These are phyloP conservation scores for Euplexia lucipara DNA, from an alignment of 2,888 invertebrate genomes.

Conservation along the genomic window DNA sequence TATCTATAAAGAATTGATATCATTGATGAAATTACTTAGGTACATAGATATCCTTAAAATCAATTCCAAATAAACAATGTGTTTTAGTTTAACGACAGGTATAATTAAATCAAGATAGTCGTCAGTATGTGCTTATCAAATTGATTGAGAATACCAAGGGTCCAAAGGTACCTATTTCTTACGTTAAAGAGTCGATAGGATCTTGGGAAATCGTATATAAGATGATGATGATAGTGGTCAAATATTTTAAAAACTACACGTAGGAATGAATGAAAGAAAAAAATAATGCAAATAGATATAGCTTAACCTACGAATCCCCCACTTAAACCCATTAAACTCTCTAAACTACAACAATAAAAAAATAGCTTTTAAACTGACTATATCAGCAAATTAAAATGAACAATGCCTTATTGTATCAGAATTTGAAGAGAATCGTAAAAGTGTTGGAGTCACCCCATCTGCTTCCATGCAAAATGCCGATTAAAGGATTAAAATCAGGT, in stretches of 20 bases:
- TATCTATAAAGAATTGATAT: slow-evolving; percentile 16
- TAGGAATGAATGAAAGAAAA: neutral
- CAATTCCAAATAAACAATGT: slow-evolving; percentile 4
- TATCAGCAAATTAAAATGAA: slow-evolving; percentile 6
- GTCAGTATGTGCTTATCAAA: slow-evolving; percentile 18
- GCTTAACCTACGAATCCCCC: neutral
- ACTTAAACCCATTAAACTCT: neutral
- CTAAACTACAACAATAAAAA: neutral
- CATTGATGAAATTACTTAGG: slow-evolving; percentile 19
- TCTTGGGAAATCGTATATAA: slow-evolving; percentile 7
- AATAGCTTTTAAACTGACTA: neutral
- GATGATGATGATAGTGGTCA: too few relatives aligned
- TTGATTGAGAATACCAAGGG: slow-evolving; percentile 29
- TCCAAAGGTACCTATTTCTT: slow-evolving; percentile 8
- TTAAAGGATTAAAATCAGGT: slow-evolving; percentile 47
- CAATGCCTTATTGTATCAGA: slow-evolving; percentile 10
- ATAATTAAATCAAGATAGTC: slow-evolving; percentile 27
- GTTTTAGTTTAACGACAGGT: slow-evolving; percentile 27
- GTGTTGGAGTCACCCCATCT: slow-evolving; percentile 19
- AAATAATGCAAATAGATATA: neutral
- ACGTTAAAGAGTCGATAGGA: slow-evolving; percentile 12
- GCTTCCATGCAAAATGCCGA: slow-evolving; percentile 23
- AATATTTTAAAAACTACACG: neutral
- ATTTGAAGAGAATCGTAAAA: slow-evolving; percentile 10
- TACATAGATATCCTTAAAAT: slow-evolving; percentile 7